Conservation (phyloP, 2,797 vertebrate species). For the Anableps anableps region DNA sequence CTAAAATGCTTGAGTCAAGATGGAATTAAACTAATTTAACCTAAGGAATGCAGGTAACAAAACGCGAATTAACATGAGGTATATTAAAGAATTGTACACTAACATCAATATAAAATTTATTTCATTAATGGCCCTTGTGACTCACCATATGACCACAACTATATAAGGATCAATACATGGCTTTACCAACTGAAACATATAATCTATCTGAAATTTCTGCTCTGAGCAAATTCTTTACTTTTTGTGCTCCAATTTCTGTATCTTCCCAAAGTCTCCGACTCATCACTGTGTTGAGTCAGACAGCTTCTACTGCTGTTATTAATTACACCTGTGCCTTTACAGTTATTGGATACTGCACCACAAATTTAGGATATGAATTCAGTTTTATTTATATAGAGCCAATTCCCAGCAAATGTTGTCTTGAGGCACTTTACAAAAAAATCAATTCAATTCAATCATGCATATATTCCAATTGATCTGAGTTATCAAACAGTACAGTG, state of each 20-base stretch:
- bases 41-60: neutral
- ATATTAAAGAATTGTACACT: too few relatives aligned
- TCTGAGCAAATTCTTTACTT: neutral
- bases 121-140: neutral
- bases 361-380: neutral
- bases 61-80: neutral
- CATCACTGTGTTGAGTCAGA: too few relatives aligned
- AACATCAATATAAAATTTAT: neutral
- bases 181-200: neutral
- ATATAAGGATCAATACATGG: neutral
- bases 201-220: neutral
- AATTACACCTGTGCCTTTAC: neutral
- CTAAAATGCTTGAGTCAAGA: neutral
- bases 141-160: too few relatives aligned
- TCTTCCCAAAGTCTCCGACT: neutral
- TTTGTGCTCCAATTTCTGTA: neutral
- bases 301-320: neutral
- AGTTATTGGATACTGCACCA: neutral
- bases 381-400: too few relatives aligned
- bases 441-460: too few relatives aligned
- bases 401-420: too few relatives aligned
- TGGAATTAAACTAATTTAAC: neutral
- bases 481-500: too few relatives aligned
- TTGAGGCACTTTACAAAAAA: too few relatives aligned
- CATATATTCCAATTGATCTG: too few relatives aligned